phyloP scores from a whole-genome alignment of 2,888 invertebrate species.

The Eumerus sabulonum region DNA sequence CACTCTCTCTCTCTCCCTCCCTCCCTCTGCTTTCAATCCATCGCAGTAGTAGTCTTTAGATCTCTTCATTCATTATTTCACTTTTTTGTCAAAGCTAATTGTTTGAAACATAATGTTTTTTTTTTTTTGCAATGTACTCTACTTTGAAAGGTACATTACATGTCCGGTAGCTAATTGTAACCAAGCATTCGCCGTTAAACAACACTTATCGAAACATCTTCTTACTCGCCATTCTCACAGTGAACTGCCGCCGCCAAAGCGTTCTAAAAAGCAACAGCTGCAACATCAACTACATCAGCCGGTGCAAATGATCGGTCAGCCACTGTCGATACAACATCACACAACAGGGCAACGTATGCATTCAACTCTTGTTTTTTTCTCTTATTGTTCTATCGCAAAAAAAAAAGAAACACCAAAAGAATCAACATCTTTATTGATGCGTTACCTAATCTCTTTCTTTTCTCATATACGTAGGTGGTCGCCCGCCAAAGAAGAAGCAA shows the following conservation, averaged over 20 bases:
- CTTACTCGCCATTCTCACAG: constrained; percentile 78
- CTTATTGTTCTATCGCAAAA: too few species aligned
- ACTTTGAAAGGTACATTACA: constrained; percentile 75
- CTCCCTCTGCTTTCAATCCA: constrained; percentile 20
- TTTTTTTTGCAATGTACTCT: constrained; percentile 69
- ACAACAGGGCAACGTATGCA: constrained; percentile 76
- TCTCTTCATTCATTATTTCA: neutral
- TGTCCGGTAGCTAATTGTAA: constrained; percentile 78
- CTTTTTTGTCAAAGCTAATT: constrained; percentile 33
- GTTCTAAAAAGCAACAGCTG: constrained; percentile 77
- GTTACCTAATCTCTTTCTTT: constrained; percentile 17
- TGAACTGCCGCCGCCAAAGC: constrained; percentile 78
- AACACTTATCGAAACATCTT: constrained; percentile 79
- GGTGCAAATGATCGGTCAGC: constrained; percentile 77
- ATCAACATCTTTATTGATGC: constrained; percentile 4
- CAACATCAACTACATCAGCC: constrained; percentile 73
- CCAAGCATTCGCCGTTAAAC: constrained; percentile 79
- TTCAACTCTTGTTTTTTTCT: constrained; percentile 24
- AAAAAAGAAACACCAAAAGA: too few species aligned
- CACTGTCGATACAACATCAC: constrained; percentile 77
- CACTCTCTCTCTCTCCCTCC: too few species aligned
- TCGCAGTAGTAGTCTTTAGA: constrained; percentile 16
- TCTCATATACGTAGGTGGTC: constrained; percentile 73
- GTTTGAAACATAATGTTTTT: constrained; percentile 67
- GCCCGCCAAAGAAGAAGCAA: constrained; percentile 78